These are phyloP conservation scores for Phorcus lineatus DNA, from an alignment of 2,888 invertebrate species.

Conservation along the genomic window DNA sequence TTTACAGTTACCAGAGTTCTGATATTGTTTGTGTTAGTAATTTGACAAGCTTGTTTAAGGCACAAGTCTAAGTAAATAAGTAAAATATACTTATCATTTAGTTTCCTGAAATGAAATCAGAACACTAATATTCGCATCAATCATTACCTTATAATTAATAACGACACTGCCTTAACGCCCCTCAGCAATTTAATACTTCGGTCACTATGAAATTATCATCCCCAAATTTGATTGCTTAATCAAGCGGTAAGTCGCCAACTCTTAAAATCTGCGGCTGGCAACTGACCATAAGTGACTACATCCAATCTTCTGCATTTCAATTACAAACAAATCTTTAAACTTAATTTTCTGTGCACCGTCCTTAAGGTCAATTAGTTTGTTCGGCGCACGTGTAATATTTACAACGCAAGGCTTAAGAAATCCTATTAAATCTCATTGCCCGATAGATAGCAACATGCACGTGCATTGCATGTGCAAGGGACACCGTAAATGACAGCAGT, in stretches of 20 bases:
- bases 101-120: too few species aligned
- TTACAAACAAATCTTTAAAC: conserved; percentile 8
- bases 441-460: neutral
- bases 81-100: too few species aligned
- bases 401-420: neutral
- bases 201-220: too few species aligned
- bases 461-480: neutral
- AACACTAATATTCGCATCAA: too few species aligned
- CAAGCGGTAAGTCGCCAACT: neutral
- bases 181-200: too few species aligned
- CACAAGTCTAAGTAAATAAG: too few species aligned
- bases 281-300: neutral
- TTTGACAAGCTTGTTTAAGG: too few species aligned
- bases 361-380: neutral
- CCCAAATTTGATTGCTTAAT: neutral
- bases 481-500: neutral
- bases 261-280: neutral
- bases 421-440: neutral
- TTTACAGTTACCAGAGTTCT: too few species aligned
- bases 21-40: too few species aligned
- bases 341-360: neutral
- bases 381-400: neutral
- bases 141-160: too few species aligned
- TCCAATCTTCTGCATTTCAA: neutral
- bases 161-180: too few species aligned